Evolutionary conservation across 1,140 invertebrate species (phyloP).

Genomic region (Hermetia illucens): DNA sequence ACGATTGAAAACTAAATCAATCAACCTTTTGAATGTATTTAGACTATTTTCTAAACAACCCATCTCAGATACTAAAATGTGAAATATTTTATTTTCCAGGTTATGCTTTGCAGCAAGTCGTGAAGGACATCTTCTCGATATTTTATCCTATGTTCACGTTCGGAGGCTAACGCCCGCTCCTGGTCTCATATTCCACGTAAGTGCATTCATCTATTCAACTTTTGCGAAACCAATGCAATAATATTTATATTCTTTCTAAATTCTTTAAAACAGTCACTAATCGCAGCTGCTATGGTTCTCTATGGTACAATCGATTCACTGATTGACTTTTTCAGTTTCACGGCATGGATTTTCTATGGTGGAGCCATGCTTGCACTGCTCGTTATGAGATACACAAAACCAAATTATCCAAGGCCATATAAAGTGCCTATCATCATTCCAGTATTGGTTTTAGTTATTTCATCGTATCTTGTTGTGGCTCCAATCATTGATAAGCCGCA

Average conservation of each 20-base stretch:
- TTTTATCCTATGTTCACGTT: slow-evolving; percentile 88
- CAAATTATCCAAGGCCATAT: slow-evolving; percentile 73
- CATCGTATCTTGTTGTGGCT: slow-evolving; percentile 79
- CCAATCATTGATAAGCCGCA: slow-evolving; percentile 86
- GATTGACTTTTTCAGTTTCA: slow-evolving; percentile 92
- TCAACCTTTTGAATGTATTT: too few species aligned
- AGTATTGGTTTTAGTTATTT: slow-evolving; percentile 71
- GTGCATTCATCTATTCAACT: slow-evolving; percentile 13
- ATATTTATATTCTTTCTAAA: slow-evolving; percentile 1
- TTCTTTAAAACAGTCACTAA: slow-evolving; percentile 40
- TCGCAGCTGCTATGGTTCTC: slow-evolving; percentile 67
- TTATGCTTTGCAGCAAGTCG: slow-evolving; percentile 89
- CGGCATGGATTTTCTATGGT: slow-evolving; percentile 91
- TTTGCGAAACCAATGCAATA: neutral
- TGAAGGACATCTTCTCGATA: slow-evolving; percentile 83
- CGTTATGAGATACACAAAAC: slow-evolving; percentile 75
- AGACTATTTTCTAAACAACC: too few species aligned
- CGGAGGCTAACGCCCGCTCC: slow-evolving; percentile 82
- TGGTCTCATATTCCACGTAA: slow-evolving; percentile 93
- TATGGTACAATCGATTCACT: slow-evolving; percentile 79
- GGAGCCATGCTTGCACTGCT: slow-evolving; percentile 77
- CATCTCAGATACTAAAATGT: too few species aligned
- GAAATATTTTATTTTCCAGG: slow-evolving; percentile 34
- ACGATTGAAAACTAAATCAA: too few species aligned
- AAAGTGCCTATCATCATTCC: slow-evolving; percentile 87